Evolutionary conservation across 2,888 invertebrate genomes (phyloP), one percentile per base, ranked within the genome.

Genomic region (Therioaphis trifolii): DNA sequence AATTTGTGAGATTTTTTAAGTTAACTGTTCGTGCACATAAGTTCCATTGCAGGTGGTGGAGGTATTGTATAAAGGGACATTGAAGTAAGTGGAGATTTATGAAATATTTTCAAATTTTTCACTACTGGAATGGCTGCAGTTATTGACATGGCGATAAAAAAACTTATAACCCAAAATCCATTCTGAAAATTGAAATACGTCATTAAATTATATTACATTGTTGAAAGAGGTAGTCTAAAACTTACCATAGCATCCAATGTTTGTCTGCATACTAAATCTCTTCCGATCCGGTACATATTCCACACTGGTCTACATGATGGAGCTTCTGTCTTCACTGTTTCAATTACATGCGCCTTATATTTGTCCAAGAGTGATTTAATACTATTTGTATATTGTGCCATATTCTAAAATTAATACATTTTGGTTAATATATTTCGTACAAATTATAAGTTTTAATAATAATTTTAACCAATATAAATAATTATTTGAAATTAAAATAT

Each of bases 91-190:
- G 82, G 82, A 14, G 82, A 82, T 35, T 74, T 66, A 4, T 82
- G 72, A 29, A 82, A 82, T 40, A 82, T 82, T 63, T 82, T 82
- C 35, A 82, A 63, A 63, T 82, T 82, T 40, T 82, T 82, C 40
- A 82, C 74, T 0, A 82, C 82, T n/a, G 82, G 82, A 63, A 82
- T 82, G 12, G 82, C 74, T 0, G 63, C 82, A 14, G 82, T 82
- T 11, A 82, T 66, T 4, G 82, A 82, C 63, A 82, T 74, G 24
- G 82, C 82, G 35, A 82, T 74, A 11, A 74, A 35, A 52, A 82
- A 82, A 66, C 82, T 74, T 49, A 82, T 52, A 11, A 82, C 27
- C 82, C 82, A 82, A 82, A 74, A 82, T 74, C 82, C 82, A 9
- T 82, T 82, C 82, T 82, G 74, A 49, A 82, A 79, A 82, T 46